A percentile compares a stretch with the other conserved stretches of the same genome.
These are phyloP conservation scores for Synanthedon tipuliformis DNA, from an alignment of 2,888 invertebrate species.

Conservation along the genomic window DNA sequence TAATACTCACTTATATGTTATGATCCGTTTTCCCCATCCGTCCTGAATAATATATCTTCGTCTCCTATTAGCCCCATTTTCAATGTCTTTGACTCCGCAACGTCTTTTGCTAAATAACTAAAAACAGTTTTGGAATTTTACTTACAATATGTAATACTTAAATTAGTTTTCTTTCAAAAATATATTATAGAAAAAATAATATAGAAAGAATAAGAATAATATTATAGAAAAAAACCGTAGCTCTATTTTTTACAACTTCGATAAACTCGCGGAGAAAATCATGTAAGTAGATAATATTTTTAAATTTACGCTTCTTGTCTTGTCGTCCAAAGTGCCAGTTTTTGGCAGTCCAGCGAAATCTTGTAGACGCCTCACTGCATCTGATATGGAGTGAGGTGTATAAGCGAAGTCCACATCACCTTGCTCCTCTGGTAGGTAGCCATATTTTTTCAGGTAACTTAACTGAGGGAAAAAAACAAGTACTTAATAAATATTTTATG, in stretches of 20 bases:
- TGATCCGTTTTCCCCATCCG: slow-evolving; percentile 76
- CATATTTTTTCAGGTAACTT: slow-evolving; percentile 76
- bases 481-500: background rate
- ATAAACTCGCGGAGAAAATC: too few relatives aligned
- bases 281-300: too few relatives aligned
- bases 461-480: slow-evolving; percentile 51
- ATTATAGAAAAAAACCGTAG: too few relatives aligned
- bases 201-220: too few relatives aligned
- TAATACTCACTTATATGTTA: slow-evolving; percentile 74
- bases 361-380: slow-evolving; percentile 76
- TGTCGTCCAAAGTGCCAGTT: slow-evolving; percentile 75
- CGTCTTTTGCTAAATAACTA: slow-evolving; percentile 75
- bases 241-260: too few relatives aligned
- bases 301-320: slow-evolving; percentile 68
- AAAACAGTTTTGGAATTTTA: background rate
- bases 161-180: too few relatives aligned
- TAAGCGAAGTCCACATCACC: slow-evolving; percentile 68
- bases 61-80: slow-evolving; percentile 28
- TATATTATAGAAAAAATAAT: too few relatives aligned
- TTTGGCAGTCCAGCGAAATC: slow-evolving; percentile 76
- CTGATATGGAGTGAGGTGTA: slow-evolving; percentile 71
- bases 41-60: slow-evolving; percentile 74
- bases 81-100: slow-evolving; percentile 80
- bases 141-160: slow-evolving; percentile 17
- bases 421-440: slow-evolving; percentile 73